Base-by-base conservation (phyloP, 2,888 invertebrate genomes). In the Agonopterix arenella region DNA sequence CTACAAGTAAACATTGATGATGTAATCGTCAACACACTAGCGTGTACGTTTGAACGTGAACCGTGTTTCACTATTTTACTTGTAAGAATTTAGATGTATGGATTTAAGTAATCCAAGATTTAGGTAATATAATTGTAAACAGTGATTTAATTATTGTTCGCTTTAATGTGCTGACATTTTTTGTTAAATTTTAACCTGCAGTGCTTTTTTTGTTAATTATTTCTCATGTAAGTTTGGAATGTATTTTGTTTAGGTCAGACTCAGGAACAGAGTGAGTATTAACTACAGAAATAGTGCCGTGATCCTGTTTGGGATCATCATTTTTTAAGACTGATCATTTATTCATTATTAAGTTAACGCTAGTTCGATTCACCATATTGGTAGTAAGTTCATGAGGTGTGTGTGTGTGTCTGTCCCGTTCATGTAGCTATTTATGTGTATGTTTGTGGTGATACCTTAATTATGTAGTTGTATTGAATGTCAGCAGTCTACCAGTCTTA, bases 301-400 rank as follows among this genome's bases (percentile, higher is more conserved):
- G 76, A 63, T 70, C 73, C 71, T 60, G 28, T 42, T 48, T 49
- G 54, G 68, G 76, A 66, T 73, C 76, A 73, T 70, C 72, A 75
- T 81, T 80, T 69, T 78, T 83, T 78, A 88, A 88, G 88, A 88
- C 88, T 88, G 88, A 88, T 86, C 85, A 83, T 83, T 85, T 83
- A 78, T 80, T 82, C 86, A 84, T 85, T 82, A 69, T 78, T 84
- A 84, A 84, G 84, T 85, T 85, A 28, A 81, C 66, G 79, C 80
- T 84, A 84, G 84, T 77, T 82, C 69, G 72, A 80, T 73, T 80
- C 83, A 84, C 79, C 76, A 72, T 80, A 68, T 68, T 76, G 66
- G 73, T 80, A 47, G 18, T 37, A 18, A 77, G 69, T 72, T 61
- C 68, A 66, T 57, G 51, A 58, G 56, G 71, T 65, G 69, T 70